These are phyloP conservation scores for Drosophila arizonae DNA, from an alignment of 1,140 invertebrate genomes.

Conservation along the genomic window DNA sequence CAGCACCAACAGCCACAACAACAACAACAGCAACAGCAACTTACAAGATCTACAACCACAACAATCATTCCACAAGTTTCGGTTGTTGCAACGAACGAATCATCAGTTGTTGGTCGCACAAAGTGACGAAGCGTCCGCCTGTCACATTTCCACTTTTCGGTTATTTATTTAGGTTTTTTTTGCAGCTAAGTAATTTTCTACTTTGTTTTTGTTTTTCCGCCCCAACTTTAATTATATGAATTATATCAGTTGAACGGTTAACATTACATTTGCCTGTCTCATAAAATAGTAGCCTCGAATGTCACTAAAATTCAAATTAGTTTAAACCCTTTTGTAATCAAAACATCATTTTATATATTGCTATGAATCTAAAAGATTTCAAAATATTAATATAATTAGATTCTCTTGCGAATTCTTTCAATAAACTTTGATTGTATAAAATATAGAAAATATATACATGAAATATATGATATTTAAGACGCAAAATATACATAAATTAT, in stretches of 20 bases:
- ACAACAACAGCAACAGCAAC: slow-evolving; percentile 33
- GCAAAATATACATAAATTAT: too few relatives aligned
- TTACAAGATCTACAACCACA: slow-evolving; percentile 22
- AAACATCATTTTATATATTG: too few relatives aligned
- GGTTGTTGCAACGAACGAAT: slow-evolving; percentile 65
- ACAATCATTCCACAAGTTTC: slow-evolving; percentile 31
- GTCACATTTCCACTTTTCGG: slow-evolving; percentile 37
- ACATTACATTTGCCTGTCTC: slow-evolving; percentile 30
- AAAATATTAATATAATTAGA: too few relatives aligned
- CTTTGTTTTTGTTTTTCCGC: background rate
- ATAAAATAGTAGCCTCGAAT: slow-evolving; percentile 18
- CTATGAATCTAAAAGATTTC: too few relatives aligned
- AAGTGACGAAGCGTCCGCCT: slow-evolving; percentile 34
- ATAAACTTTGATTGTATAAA: too few relatives aligned
- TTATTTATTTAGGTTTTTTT: slow-evolving; percentile 11
- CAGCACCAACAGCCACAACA: slow-evolving; percentile 27
- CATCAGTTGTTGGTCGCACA: slow-evolving; percentile 48
- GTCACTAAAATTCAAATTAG: too few relatives aligned
- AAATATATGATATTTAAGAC: too few relatives aligned
- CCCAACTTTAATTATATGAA: slow-evolving; percentile 38
- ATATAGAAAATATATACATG: too few relatives aligned
- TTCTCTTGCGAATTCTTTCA: too few relatives aligned
- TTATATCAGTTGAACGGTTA: slow-evolving; percentile 40
- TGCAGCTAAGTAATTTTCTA: background rate
- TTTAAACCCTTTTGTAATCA: too few relatives aligned